Percentiles rank a stretch among this genome's conserved stretches.
Evolutionary conservation across 2,888 invertebrate species (phyloP).

Genomic region (Pachliopta kotzebuea): DNA sequence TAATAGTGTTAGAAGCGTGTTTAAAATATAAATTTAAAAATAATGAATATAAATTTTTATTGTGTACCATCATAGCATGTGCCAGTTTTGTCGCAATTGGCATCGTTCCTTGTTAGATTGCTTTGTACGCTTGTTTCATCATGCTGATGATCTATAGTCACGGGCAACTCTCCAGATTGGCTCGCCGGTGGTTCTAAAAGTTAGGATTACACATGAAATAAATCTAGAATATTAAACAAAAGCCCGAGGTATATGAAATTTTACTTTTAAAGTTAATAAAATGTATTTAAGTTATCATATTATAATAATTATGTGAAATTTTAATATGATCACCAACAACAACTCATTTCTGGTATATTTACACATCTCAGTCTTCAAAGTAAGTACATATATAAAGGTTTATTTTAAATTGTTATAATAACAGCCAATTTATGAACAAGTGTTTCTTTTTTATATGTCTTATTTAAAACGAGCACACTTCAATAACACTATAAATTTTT

Average conservation of each 20-base stretch:
- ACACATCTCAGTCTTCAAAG: too few relatives aligned
- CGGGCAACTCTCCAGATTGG: constrained; percentile 81
- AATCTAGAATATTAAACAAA: constrained; percentile 32
- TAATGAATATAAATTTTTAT: constrained; percentile 4
- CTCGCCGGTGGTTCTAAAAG: constrained; percentile 75
- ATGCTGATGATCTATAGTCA: constrained; percentile 89
- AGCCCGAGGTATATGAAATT: too few relatives aligned
- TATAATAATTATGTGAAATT: too few relatives aligned
- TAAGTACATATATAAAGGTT: too few relatives aligned
- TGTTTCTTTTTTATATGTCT: too few relatives aligned
- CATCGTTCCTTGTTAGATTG: constrained; percentile 88
- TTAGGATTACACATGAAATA: neutral
- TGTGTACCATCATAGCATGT: constrained; percentile 95
- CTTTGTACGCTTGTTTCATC: constrained; percentile 82
- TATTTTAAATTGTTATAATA: too few relatives aligned
- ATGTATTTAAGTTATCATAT: too few relatives aligned
- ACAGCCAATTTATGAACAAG: too few relatives aligned
- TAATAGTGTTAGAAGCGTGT: constrained; percentile 14
- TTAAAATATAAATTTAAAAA: neutral
- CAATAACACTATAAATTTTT: neutral
- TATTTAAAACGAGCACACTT: neutral
- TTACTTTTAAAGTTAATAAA: too few relatives aligned
- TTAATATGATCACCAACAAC: too few relatives aligned
- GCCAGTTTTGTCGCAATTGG: constrained; percentile 96
- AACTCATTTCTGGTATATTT: too few relatives aligned